A percentile compares a stretch with the other conserved stretches of the same genome.
Evolutionary conservation across 2,888 invertebrate species (phyloP).

Genomic region (Leistus spinibarbis): DNA sequence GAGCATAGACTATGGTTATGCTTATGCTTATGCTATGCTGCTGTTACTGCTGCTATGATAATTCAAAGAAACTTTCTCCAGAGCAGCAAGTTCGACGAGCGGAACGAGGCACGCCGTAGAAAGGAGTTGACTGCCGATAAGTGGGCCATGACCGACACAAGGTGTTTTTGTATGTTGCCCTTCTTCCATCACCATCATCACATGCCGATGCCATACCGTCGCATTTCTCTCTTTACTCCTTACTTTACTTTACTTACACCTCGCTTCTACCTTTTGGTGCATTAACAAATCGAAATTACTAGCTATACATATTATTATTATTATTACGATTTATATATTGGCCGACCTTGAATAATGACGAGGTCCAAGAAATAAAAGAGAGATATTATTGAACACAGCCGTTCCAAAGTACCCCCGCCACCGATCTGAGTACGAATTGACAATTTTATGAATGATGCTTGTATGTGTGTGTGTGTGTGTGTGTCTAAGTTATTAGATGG

Average conservation of each 20-base stretch:
- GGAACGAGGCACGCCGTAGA: slow-evolving; percentile 17
- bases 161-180: slow-evolving; percentile 36
- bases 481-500: no score
- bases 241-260: not conserved
- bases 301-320: not conserved
- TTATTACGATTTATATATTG: not conserved
- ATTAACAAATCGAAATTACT: not conserved
- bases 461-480: no score
- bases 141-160: slow-evolving; percentile 38
- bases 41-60: slow-evolving; percentile 5
- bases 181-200: slow-evolving; percentile 17
- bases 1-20: not conserved
- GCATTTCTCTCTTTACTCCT: not conserved
- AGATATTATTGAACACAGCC: no score
- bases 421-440: not conserved
- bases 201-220: not conserved
- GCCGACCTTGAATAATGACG: not conserved
- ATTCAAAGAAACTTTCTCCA: slow-evolving; percentile 33
- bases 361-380: no score
- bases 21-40: no score
- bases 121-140: slow-evolving; percentile 25
- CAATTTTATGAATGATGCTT: not conserved
- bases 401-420: no score
- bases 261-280: not conserved
- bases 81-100: slow-evolving; percentile 2